Evolutionary conservation across 2,113 vertebrate species (phyloP), one percentile per base, ranked within the genome.

Genomic region (Daphoenositta chrysoptera): DNA sequence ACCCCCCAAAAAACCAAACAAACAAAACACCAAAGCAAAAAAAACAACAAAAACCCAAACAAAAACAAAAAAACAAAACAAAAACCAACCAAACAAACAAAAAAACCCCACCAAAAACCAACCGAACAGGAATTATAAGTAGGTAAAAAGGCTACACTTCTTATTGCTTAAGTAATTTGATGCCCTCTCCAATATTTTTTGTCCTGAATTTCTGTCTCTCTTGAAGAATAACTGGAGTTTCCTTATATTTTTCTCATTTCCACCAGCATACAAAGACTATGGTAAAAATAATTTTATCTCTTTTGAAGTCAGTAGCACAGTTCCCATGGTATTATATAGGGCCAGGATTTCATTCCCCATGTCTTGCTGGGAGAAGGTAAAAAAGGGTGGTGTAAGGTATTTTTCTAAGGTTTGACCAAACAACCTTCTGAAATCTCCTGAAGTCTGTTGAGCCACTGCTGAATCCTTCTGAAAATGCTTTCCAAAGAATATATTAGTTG

Each of bases 361-460:
- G 1, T 73, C 37, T 13, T 61, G 4, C 22, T 42, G 9, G 24
- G 11, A 83, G 44, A 89, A 89, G 13, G 21, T 72, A 58, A 83
- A 51, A 76, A 76, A 26, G 6, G 7, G 3, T 65, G 12, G 5
- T 1, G 1, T 27, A 30, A 66, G 10, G 0, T 48, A 10, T 90
- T 85, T 84, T 87, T 70, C 8, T 40, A 70, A 78, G 17, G 10
- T 75, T 70, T 90, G 45, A 42, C 28, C 13, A 42, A 77, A 30
- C 7, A 33, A 5, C 15, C 21, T 78, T 73, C 40, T 48, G 30
- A 85, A 66, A 4, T n/a, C 24, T 48, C 19, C 42, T 57, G 31
- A 57, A 13, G 11, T 66, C 61, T 48, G 1, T 53, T 66, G 68
- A 5, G 9, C 37, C 8, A 28, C 20, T 76, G 27, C 35, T 50